These are phyloP conservation scores for Melopsittacus undulatus DNA, from an alignment of 2,797 vertebrate genomes.

Conservation along the genomic window DNA sequence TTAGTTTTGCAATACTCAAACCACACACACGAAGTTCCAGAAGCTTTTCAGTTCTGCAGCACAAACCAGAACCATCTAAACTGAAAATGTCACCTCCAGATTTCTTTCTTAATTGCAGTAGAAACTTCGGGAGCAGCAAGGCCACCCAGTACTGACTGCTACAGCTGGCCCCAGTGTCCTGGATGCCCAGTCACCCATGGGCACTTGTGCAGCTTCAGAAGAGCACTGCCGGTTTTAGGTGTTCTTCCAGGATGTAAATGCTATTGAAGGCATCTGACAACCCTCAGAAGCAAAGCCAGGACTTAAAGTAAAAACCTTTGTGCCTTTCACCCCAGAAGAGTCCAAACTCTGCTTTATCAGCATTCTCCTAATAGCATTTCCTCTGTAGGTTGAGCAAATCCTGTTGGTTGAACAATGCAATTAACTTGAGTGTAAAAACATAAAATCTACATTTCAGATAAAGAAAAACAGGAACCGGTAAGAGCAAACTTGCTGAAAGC, in stretches of 20 bases:
- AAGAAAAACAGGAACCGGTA: not conserved
- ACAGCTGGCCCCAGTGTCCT: not conserved
- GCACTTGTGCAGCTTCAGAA: not conserved
- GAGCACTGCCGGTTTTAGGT: not conserved
- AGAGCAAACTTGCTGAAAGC: constrained; percentile 25
- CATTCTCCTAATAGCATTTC: not conserved
- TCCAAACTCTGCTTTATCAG: not conserved
- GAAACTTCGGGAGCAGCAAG: not conserved
- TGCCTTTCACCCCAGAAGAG: not conserved
- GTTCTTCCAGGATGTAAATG: not conserved
- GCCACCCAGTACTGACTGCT: not conserved
- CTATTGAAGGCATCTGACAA: not conserved
- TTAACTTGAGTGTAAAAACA: not conserved
- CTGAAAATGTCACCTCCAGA: not conserved
- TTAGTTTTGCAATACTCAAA: not conserved
- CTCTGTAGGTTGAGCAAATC: not conserved
- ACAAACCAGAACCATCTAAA: not conserved
- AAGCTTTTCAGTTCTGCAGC: not conserved
- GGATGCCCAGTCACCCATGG: not conserved
- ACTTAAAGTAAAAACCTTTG: constrained; percentile 6
- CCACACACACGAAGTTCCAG: not conserved
- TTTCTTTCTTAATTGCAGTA: not conserved
- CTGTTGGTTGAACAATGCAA: not conserved
- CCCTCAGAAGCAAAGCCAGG: not conserved
- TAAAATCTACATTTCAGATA: not conserved